These are phyloP conservation scores for Micrastur ruficollis DNA, from an alignment of 2,797 vertebrate genomes.

Conservation along the genomic window DNA sequence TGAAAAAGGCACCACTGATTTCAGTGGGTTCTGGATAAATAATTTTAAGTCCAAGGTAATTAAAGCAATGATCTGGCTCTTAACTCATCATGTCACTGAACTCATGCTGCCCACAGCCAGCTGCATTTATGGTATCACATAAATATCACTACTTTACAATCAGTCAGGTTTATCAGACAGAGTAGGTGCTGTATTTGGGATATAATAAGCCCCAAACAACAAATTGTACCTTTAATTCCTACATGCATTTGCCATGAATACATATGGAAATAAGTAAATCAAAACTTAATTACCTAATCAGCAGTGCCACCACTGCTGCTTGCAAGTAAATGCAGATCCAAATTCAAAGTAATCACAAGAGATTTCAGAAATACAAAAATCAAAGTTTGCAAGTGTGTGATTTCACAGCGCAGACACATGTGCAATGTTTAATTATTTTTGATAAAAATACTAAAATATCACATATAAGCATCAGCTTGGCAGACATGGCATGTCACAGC, in stretches of 20 bases:
- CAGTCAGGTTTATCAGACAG: not conserved
- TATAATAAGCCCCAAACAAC: not conserved
- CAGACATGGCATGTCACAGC: not conserved
- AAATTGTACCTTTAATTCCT: not conserved
- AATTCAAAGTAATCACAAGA: not conserved
- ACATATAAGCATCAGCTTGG: not conserved
- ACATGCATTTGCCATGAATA: not conserved
- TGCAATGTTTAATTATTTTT: not conserved
- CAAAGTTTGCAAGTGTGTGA: not conserved
- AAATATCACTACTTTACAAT: not conserved
- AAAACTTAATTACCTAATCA: not conserved
- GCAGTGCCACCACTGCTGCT: not conserved
- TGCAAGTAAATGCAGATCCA: not conserved
- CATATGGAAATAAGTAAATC: not conserved
- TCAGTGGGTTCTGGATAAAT: not conserved
- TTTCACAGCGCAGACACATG: accelerated
- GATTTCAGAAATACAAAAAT: not conserved
- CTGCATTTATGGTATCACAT: not conserved
- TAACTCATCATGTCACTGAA: not conserved
- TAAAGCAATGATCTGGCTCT: not conserved
- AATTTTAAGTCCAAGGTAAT: not conserved
- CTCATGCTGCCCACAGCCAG: not conserved
- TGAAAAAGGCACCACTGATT: not conserved
- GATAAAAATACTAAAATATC: not conserved
- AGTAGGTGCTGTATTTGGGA: not conserved